phyloP scores from a whole-genome alignment of 2,797 vertebrate genomes.

The Gephyroberyx darwinii region DNA sequence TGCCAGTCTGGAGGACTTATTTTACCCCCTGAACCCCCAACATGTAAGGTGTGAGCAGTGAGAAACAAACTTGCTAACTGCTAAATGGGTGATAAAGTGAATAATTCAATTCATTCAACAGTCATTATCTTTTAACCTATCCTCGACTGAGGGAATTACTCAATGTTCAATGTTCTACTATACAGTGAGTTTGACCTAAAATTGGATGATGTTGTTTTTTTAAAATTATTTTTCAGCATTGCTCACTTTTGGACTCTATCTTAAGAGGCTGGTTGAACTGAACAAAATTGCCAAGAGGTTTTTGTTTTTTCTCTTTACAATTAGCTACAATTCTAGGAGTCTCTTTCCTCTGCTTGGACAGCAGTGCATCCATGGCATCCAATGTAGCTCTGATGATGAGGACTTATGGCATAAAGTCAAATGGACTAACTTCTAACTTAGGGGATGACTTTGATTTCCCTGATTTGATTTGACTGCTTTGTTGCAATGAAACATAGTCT shows the following conservation, averaged over 20 bases:
- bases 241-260: no score
- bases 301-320: not conserved
- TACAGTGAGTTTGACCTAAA: not conserved
- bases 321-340: not conserved
- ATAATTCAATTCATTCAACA: not conserved
- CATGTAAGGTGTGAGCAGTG: no score
- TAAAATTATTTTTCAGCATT: no score
- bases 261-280: no score
- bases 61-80: no score
- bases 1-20: conserved; percentile 43
- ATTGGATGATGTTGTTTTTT: not conserved
- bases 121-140: not conserved
- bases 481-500: not conserved
- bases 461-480: not conserved
- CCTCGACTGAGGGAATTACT: not conserved
- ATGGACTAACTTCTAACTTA: not conserved
- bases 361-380: not conserved
- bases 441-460: not conserved
- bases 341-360: not conserved
- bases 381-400: not conserved
- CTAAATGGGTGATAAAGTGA: no score
- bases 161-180: not conserved
- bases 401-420: not conserved
- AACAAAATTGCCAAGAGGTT: not conserved
- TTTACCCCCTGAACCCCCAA: not conserved